phyloP scores from a whole-genome alignment of 2,113 vertebrate species.

The Polypterus bichir region DNA sequence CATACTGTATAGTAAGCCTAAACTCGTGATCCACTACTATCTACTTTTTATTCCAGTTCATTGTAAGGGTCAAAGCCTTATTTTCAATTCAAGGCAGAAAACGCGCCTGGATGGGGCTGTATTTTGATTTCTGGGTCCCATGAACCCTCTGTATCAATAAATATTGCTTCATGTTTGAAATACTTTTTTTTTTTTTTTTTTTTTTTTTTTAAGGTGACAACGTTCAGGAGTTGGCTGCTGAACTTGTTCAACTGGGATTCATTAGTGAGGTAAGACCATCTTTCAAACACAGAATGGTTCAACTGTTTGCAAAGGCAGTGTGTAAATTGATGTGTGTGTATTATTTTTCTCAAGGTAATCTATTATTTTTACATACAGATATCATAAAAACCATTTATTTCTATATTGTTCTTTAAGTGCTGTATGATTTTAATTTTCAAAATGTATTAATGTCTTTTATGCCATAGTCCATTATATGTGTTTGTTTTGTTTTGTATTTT shows the following conservation, averaged over 20 bases:
- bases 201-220: constrained; percentile 68
- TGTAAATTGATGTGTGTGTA: not conserved
- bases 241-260: constrained; percentile 92
- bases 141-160: not conserved
- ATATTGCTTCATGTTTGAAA: not conserved
- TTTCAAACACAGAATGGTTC: not conserved
- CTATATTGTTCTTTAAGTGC: not conserved
- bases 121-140: not conserved
- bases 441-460: not conserved
- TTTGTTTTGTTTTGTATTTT: no score
- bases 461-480: no score
- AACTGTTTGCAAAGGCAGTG: not conserved
- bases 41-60: no score
- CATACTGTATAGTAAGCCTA: no score
- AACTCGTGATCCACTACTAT: no score
- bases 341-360: not conserved
- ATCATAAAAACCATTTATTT: not conserved
- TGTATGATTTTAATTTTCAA: not conserved
- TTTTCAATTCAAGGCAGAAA: no score
- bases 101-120: not conserved
- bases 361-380: not conserved
- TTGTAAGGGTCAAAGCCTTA: no score
- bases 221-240: constrained; percentile 83
- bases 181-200: constrained; percentile 1
- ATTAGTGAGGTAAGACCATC: constrained; percentile 75